Conservation (phyloP, 2,113 vertebrate genomes). For the Thryonomys swinderianus region DNA sequence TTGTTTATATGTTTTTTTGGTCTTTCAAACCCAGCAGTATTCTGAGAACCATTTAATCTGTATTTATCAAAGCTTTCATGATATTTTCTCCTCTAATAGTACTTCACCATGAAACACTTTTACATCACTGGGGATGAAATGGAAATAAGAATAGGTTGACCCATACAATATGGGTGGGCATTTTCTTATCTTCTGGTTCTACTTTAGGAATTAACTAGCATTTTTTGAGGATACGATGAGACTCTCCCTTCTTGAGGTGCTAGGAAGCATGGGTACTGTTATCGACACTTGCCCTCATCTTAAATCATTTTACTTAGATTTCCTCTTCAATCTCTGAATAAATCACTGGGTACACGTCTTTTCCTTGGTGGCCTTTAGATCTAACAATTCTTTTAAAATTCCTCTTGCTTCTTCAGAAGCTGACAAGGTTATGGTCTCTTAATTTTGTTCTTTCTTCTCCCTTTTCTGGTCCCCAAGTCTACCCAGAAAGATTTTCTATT, state of each 20-base stretch:
- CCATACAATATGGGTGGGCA: neutral
- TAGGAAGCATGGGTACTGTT: neutral
- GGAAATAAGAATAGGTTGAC: conserved; percentile 62
- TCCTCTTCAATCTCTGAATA: neutral
- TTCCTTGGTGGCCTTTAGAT: neutral
- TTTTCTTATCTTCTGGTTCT: conserved; percentile 37
- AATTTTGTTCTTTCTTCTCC: neutral
- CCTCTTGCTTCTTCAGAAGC: neutral
- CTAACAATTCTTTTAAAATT: conserved; percentile 38
- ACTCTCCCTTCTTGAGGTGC: neutral
- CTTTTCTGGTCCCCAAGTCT: neutral
- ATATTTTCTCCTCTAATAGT: conserved; percentile 54
- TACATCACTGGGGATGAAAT: conserved; percentile 47
- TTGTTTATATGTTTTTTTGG: neutral
- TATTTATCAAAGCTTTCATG: conserved; percentile 52
- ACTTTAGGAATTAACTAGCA: conserved; percentile 15
- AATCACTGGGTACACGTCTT: neutral
- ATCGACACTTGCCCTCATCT: neutral
- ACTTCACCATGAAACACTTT: conserved; percentile 49
- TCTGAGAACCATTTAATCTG: conserved; percentile 43
- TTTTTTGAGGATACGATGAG: conserved; percentile 49
- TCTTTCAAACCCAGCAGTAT: neutral
- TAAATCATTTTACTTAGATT: neutral
- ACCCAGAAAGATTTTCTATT: neutral
- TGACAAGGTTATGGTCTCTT: neutral